Conservation (phyloP, 2,888 invertebrate species). For the Hesperia comma region DNA sequence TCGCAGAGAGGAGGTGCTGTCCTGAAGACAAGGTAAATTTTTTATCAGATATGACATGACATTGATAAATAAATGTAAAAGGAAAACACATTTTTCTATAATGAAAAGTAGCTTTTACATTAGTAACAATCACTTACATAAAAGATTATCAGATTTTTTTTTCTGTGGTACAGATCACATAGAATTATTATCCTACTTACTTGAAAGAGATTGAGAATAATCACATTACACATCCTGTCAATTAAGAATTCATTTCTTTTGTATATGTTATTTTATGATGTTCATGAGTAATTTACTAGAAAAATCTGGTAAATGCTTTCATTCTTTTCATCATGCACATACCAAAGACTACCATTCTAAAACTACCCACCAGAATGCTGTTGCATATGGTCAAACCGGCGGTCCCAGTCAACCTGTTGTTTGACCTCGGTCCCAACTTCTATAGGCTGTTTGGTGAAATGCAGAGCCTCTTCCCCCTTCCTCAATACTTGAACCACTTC, state of each 20-base stretch:
- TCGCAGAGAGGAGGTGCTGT: conserved; percentile 92
- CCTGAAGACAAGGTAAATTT: conserved; percentile 68
- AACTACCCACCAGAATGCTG: conserved; percentile 89
- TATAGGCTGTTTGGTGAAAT: conserved; percentile 86
- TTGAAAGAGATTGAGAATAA: no score
- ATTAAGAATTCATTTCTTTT: no score
- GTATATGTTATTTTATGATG: no score
- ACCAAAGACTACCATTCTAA: background rate
- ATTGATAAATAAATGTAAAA: background rate
- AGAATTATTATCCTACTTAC: no score
- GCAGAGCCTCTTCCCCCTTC: conserved; percentile 88
- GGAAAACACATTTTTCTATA: no score
- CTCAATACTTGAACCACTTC: conserved; percentile 88
- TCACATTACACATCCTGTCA: no score
- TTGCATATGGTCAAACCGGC: conserved; percentile 95
- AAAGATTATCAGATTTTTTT: no score
- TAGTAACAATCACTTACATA: no score
- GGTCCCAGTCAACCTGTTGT: conserved; percentile 88
- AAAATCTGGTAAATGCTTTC: no score
- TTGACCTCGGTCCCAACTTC: conserved; percentile 85
- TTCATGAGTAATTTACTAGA: no score
- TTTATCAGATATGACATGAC: background rate
- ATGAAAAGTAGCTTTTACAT: no score
- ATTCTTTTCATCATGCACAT: background rate
- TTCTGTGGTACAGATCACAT: no score